phyloP scores from a whole-genome alignment of 1,140 invertebrate species.

The Trissolcus basalis region DNA sequence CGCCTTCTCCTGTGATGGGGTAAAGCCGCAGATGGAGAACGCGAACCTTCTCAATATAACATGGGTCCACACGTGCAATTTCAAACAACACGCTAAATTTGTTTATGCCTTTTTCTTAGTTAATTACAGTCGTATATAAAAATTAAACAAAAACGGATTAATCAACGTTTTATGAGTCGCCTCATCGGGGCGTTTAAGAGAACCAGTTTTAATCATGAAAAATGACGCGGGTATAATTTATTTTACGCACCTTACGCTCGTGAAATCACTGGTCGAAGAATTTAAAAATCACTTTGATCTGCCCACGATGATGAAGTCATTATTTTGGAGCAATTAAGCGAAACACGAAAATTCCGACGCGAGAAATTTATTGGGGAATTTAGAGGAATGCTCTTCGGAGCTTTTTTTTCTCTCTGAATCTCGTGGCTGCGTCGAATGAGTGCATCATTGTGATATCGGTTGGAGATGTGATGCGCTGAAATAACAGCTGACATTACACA shows the following conservation, averaged over 20 bases:
- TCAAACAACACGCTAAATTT: not conserved
- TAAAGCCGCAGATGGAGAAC: slow-evolving; percentile 50
- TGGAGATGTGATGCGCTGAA: slow-evolving; percentile 39
- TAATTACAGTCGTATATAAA: no score
- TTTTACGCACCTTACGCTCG: slow-evolving; percentile 5
- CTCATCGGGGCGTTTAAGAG: no score
- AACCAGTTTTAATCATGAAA: no score
- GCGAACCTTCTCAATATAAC: slow-evolving; percentile 32
- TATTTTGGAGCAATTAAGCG: slow-evolving; percentile 14
- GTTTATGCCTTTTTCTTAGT: no score
- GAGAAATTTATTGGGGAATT: no score
- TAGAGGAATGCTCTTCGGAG: no score
- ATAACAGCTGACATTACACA: slow-evolving; percentile 40
- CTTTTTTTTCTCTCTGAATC: slow-evolving; percentile 1
- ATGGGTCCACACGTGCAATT: slow-evolving; percentile 34
- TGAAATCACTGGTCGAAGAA: no score
- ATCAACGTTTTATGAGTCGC: no score
- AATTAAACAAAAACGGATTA: not conserved
- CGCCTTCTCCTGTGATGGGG: slow-evolving; percentile 33
- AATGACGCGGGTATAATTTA: no score
- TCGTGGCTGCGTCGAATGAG: no score
- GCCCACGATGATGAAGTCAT: slow-evolving; percentile 11
- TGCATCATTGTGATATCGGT: slow-evolving; percentile 17
- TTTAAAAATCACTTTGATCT: slow-evolving; percentile 6
- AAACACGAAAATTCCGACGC: slow-evolving; percentile 1